Conservation (phyloP, 1,140 invertebrate genomes). For the Melanaphis sacchari region DNA sequence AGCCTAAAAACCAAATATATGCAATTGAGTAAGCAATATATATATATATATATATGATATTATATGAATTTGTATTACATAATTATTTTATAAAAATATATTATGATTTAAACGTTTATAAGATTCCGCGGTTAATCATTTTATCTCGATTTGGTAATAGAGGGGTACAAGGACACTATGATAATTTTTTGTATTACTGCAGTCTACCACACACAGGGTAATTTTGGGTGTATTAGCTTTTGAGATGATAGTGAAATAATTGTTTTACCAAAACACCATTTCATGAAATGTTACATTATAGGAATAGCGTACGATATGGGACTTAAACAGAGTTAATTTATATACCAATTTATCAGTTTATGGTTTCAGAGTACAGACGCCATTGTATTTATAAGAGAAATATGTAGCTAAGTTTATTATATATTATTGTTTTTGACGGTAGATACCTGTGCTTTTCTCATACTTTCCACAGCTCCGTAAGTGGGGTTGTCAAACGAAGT, state of each 20-base stretch:
- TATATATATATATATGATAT: neutral
- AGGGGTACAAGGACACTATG: no score
- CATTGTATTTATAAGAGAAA: no score
- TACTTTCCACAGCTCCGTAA: neutral
- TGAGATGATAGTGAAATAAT: no score
- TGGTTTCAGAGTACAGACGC: no score
- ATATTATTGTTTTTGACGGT: neutral
- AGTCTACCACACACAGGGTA: no score
- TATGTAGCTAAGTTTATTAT: neutral
- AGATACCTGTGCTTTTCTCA: neutral
- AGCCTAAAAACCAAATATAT: neutral
- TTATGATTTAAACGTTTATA: neutral
- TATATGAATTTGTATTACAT: neutral
- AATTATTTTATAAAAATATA: neutral
- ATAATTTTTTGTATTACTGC: no score
- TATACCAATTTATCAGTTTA: no score
- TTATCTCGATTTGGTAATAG: neutral
- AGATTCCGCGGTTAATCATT: neutral
- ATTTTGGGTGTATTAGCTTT: no score
- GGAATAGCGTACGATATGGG: no score
- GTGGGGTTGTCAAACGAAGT: constrained; percentile 44
- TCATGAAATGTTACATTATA: no score
- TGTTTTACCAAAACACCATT: no score
- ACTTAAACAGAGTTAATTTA: no score
- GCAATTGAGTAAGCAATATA: neutral